Base-by-base conservation (phyloP, 2,888 invertebrate species). In the Clitarchus hookeri region DNA sequence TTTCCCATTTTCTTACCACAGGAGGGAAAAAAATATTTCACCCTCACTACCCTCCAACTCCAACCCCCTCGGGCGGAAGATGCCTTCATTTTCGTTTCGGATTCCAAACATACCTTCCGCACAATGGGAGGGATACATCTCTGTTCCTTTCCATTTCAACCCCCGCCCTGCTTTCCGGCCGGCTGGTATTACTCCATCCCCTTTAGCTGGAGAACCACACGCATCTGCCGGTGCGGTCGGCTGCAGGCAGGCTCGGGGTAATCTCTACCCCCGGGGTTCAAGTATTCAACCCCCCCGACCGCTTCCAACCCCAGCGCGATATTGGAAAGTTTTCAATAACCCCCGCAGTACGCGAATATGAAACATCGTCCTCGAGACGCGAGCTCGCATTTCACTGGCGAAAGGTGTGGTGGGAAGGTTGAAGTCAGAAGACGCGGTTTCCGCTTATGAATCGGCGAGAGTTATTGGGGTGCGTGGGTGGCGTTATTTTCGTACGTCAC, bases 61-160 rank as follows among this genome's bases (percentile, higher is more conserved):
- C 65, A 8, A n/a, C 23, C 16, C 65, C 19, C 65, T 65, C 19
- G 65, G 65, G 23, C 11, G 23, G 65, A n/a, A 65, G 65, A 65
- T 65, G 65, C 65, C 65, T 65, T 65, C 65, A 65, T 65, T 65
- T 65, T 65, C 65, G 65, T 65, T 65, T n/a, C 65, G 23, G 65
- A 65, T 65, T 65, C 65, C 65, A 65, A 65, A 65, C 65, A 19
- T 65, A 11, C 65, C 65, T 65, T n/a, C 65, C 8, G 23, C 65
- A 65, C 65, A 65, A 65, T 65, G 65, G 65, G 23, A 1, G 65
- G 65, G 65, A n/a, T 19, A 65, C 65, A 65, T 65, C 65, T 65
- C n/a, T n/a, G 19, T 19, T 65, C 65, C 65, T 65, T n/a, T n/a
- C 8, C 65, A 16, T 48, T 48, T 48, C 3, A 48, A 48, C 16